These are phyloP conservation scores for Cololabis saira DNA, from an alignment of 2,113 vertebrate genomes.

Conservation along the genomic window DNA sequence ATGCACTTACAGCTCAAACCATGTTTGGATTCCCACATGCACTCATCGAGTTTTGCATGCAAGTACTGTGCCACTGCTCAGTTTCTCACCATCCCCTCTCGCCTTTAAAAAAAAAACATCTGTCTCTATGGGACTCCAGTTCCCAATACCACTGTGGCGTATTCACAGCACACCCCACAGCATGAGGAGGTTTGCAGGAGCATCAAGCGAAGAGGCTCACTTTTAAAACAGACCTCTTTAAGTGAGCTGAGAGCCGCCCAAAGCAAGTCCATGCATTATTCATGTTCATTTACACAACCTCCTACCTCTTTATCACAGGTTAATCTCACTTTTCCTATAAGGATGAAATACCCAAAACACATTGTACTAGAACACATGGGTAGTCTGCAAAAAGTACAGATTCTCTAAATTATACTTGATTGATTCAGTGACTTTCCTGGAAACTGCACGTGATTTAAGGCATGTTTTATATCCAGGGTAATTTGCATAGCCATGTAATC, in stretches of 20 bases:
- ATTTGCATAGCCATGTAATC: neutral
- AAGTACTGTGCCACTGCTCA: neutral
- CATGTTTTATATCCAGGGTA: neutral
- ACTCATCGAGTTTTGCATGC: conserved; percentile 27
- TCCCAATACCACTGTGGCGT: conserved; percentile 21
- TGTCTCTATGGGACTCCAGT: conserved; percentile 24
- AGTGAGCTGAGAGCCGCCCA: conserved; percentile 51
- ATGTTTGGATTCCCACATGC: neutral
- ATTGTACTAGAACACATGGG: conserved; percentile 15
- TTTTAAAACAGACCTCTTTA: conserved; percentile 59
- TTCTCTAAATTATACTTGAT: neutral
- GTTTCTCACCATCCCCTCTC: conserved; percentile 5
- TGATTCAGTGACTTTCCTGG: neutral
- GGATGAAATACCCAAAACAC: conserved; percentile 7
- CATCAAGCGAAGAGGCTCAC: conserved; percentile 39
- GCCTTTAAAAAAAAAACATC: conserved; percentile 7
- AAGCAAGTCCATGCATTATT: conserved; percentile 58
- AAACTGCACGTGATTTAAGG: neutral
- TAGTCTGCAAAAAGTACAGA: neutral
- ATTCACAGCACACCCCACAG: conserved; percentile 57
- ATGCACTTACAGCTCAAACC: too few species aligned
- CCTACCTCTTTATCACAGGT: conserved; percentile 47
- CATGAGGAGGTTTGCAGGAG: conserved; percentile 41
- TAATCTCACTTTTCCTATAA: conserved; percentile 33
- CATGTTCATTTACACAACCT: conserved; percentile 66